Conservation (phyloP, 2,113 vertebrate species). For the Heterotis niloticus region DNA sequence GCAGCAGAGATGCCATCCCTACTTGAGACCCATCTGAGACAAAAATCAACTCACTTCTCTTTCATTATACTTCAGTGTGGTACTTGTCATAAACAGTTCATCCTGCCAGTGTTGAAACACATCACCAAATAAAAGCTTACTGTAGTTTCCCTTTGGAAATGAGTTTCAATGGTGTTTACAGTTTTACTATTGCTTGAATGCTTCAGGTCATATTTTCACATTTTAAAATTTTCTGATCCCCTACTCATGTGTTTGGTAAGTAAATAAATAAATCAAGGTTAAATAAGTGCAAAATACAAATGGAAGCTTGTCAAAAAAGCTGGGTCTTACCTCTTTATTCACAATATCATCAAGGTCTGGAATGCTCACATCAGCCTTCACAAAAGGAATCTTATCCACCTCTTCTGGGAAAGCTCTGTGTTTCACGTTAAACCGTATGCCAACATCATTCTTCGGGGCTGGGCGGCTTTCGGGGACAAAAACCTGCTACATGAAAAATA, state of each 20-base stretch:
- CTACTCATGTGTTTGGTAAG: background rate
- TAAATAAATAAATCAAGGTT: background rate
- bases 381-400: conserved; percentile 93
- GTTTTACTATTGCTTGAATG: background rate
- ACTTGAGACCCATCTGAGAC: background rate
- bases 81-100: conserved; percentile 40
- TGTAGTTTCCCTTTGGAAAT: background rate
- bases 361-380: conserved; percentile 93
- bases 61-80: conserved; percentile 39
- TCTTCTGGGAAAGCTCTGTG: conserved; percentile 93
- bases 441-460: conserved; percentile 79
- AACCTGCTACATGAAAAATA: conserved; percentile 65
- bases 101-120: conserved; percentile 53
- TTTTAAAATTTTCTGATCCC: background rate
- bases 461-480: conserved; percentile 86
- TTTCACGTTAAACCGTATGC: conserved; percentile 83
- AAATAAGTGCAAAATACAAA: background rate
- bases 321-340: conserved; percentile 78
- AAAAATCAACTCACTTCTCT: conserved; percentile 46
- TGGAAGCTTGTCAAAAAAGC: background rate
- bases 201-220: background rate
- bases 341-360: conserved; percentile 94
- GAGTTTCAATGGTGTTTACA: background rate
- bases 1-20: too few relatives aligned
- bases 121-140: conserved; percentile 22